Conservation (phyloP, 2,888 invertebrate genomes). For the Lepas anatifera region DNA sequence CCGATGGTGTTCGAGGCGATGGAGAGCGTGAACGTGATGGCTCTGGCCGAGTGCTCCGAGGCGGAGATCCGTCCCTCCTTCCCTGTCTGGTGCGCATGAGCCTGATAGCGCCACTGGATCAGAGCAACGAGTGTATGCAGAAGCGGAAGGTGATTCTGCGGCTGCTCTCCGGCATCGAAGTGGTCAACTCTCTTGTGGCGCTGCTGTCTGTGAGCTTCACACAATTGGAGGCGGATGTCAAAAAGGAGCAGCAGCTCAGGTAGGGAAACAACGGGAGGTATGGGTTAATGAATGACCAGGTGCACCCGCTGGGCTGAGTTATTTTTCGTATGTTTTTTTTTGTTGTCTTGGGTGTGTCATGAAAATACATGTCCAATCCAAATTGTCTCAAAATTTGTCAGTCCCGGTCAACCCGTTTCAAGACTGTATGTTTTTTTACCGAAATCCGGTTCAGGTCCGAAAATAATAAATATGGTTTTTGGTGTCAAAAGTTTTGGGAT, state of each 20-base stretch:
- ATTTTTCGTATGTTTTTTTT: too few species aligned
- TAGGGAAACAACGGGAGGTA: too few species aligned
- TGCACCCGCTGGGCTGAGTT: too few species aligned
- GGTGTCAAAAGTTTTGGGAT: too few species aligned
- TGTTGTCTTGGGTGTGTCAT: too few species aligned
- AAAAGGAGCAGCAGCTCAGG: conserved; percentile 81
- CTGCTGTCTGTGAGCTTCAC: conserved; percentile 89
- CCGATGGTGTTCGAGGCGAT: conserved; percentile 63
- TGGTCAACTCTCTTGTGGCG: conserved; percentile 87
- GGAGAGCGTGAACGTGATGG: conserved; percentile 61
- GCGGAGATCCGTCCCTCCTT: conserved; percentile 77
- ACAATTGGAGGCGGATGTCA: conserved; percentile 76
- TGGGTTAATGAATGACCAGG: too few species aligned
- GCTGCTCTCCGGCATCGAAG: conserved; percentile 79
- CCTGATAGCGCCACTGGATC: conserved; percentile 71
- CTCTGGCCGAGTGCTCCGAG: conserved; percentile 29
- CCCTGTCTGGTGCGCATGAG: conserved; percentile 89
- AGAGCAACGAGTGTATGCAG: conserved; percentile 66
- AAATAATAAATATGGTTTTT: too few species aligned
- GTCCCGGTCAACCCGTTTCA: too few species aligned
- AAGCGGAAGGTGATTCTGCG: conserved; percentile 76
- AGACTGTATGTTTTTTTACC: too few species aligned
- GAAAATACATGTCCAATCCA: too few species aligned
- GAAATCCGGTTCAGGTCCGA: too few species aligned
- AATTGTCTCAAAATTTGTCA: too few species aligned